Percentiles rank a stretch among this genome's conserved stretches.
phyloP scores from a whole-genome alignment of 2,113 vertebrate species.

The Piprites chloris region DNA sequence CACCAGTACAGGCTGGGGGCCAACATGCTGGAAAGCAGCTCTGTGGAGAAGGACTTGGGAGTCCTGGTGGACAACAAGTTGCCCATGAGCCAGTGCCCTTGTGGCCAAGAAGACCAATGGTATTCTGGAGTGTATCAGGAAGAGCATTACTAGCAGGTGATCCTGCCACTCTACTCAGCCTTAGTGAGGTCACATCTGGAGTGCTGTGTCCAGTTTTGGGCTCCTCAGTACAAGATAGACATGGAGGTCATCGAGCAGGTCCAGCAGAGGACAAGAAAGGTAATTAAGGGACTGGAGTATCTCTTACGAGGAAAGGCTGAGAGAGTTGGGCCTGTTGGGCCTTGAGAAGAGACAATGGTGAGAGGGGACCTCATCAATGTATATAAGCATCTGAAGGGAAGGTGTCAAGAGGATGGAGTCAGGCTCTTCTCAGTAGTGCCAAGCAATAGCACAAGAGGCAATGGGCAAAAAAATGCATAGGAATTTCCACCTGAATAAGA shows the following conservation, averaged over 20 bases:
- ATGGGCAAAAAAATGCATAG: neutral
- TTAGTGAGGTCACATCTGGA: neutral
- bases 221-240: neutral
- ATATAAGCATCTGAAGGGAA: neutral
- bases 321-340: neutral
- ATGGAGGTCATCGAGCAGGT: neutral
- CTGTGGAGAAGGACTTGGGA: neutral
- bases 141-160: neutral
- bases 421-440: neutral
- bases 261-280: neutral
- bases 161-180: neutral
- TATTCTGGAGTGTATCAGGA: neutral
- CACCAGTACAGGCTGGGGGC: neutral
- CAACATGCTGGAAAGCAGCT: neutral
- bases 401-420: neutral
- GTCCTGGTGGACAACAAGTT: neutral
- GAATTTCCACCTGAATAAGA: neutral
- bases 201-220: neutral
- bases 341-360: neutral
- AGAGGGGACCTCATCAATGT: neutral
- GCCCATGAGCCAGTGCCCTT: neutral
- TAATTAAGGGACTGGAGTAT: neutral
- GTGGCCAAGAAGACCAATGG: neutral
- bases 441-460: neutral
- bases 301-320: neutral